Conservation (phyloP, 2,113 vertebrate genomes). For the Irena cyanogastra region DNA sequence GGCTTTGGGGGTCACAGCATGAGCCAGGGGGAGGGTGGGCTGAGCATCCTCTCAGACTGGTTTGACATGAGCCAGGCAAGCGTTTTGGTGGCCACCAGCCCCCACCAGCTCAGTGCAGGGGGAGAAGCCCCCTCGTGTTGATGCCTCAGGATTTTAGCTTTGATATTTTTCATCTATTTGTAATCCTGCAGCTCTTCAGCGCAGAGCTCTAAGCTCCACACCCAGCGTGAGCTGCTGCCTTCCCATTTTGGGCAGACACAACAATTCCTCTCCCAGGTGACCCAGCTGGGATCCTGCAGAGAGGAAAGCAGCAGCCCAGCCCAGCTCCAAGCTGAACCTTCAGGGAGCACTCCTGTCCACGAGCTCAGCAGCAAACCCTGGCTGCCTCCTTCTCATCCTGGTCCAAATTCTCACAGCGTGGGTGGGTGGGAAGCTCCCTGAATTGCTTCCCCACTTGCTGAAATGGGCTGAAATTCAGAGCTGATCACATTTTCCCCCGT, state of each 20-base stretch:
- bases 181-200: not conserved
- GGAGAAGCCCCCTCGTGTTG: not conserved
- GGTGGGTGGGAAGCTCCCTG: slow-evolving; percentile 57
- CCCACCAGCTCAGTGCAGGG: not conserved
- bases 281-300: not conserved
- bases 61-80: not conserved
- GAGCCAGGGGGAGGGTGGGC: not conserved
- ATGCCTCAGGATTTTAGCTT: not conserved
- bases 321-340: not conserved
- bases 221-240: not conserved
- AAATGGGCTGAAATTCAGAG: slow-evolving; percentile 59
- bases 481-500: slow-evolving; percentile 50
- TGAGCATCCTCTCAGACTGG: not conserved
- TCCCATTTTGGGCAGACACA: not conserved
- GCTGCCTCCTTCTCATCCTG: slow-evolving; percentile 21
- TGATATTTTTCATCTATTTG: not conserved
- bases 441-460: slow-evolving; percentile 52
- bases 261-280: not conserved
- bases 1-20: not conserved
- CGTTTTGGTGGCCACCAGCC: not conserved
- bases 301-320: not conserved
- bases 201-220: not conserved
- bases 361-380: slow-evolving; percentile 24
- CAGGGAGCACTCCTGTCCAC: not conserved
- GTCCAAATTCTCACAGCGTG: slow-evolving; percentile 48